Conservation (phyloP, 1,140 invertebrate species). For the Drosophila asahinai region DNA sequence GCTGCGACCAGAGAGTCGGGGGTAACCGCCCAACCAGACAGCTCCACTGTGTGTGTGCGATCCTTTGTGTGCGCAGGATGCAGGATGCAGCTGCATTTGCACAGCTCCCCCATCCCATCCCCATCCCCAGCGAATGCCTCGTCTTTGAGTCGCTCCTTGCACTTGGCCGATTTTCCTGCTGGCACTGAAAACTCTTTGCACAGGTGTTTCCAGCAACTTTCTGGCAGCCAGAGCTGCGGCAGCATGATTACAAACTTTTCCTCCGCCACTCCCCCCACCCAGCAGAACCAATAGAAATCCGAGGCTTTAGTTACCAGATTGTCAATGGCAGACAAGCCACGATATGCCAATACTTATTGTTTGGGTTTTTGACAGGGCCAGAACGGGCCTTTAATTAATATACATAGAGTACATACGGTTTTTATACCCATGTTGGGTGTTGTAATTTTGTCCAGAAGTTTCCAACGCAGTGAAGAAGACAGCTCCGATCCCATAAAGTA, state of each 20-base stretch:
- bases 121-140: not conserved
- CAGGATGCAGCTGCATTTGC: conserved; percentile 65
- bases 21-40: conserved; percentile 10
- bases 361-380: not conserved
- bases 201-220: conserved; percentile 61
- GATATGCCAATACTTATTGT: conserved; percentile 23
- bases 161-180: conserved; percentile 42
- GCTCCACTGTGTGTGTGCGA: conserved; percentile 6
- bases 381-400: no score
- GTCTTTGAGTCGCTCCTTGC: conserved; percentile 32
- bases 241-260: conserved; percentile 62
- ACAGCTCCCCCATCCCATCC: conserved; percentile 16
- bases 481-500: no score
- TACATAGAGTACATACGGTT: no score
- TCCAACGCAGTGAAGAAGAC: no score
- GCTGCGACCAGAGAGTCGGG: conserved; percentile 39
- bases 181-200: conserved; percentile 39
- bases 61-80: conserved; percentile 39
- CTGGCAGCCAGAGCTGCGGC: conserved; percentile 23
- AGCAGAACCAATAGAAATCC: conserved; percentile 9
- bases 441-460: no score
- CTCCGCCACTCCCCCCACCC: not conserved
- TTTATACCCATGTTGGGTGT: no score
- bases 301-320: conserved; percentile 9
- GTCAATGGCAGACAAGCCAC: not conserved